Base-by-base conservation (phyloP, 2,113 vertebrate species). In the Oryzias javanicus region DNA sequence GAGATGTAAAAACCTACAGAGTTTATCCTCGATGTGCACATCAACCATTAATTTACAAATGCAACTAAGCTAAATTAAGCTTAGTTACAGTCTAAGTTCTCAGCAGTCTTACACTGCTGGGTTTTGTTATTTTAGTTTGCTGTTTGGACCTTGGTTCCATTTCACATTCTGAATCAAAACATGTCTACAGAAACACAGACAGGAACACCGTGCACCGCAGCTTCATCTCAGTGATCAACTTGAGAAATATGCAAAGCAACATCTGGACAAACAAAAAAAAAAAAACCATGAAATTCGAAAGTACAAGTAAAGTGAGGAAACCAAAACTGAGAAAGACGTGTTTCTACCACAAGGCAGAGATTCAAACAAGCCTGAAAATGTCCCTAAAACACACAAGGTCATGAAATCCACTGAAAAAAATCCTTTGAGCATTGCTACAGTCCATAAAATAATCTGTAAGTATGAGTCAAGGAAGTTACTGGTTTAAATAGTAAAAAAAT, bases 181-280 rank as follows among this genome's bases (percentile, higher is more conserved):
- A 27, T 6, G 25, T 4, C 6, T 27, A 27, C 25, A 16, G 1
- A n/a, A 6, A n/a, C 44, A 46, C 6, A 3, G 3, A n/a, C 45
- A n/a, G 46, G 5, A 47, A 47, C 46, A 8, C 10, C 6, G 16
- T 19, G 12, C 22, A 27, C 17, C 13, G 2, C 19, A 41, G 24
- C 5, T 42, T 48, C 47, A 35, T 48, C 24, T 10, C 13, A 15
- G 19, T 46, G 20, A 29, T 49, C 19, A 27, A 8, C n/a, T 41
- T 20, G 25, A 40, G 25, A 49, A 49, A 22, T 46, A 72, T 60
- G 55, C 55, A 72, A 72, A 72, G 45, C 10, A 65, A 55, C 61
- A 72, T 60, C 55, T 60, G 55, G 61, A 59, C 1, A 17, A 49
- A 17, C 16, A 41, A 29, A 10, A 46, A 10, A 16, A 46, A 10